Base-by-base conservation (phyloP, 1,140 invertebrate species). In the Meteorus sp. region DNA sequence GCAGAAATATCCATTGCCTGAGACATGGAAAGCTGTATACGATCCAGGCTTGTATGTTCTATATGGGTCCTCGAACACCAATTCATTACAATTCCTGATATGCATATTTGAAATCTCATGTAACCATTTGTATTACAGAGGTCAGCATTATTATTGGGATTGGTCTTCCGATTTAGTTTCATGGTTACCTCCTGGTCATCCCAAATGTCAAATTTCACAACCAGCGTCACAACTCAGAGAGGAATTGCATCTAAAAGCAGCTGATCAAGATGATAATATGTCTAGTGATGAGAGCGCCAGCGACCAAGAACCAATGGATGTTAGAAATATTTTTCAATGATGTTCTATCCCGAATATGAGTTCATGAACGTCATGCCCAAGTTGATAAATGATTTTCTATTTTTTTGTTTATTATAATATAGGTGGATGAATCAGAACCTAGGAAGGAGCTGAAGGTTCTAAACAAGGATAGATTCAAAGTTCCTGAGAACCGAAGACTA, bases 101-200 rank as follows among this genome's bases (percentile, higher is more conserved):
- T 45, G 17, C n/a, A 41, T 3, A 45, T 19, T 50, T 47, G 35
- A 37, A 15, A 35, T 39, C 44, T n/a, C 39, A 45, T 39, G 29
- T 27, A 19, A 11, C 23, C 1, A 51, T 44, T 60, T 52, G 6
- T 51, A 43, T 62, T 56, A 17, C 58, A 91, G 90, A 63, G 89
- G 89, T 0, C 83, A 91, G 62, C 93, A 93, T 81, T 99, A 97
- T 79, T 98, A 95, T 74, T 98, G 96, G 96, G 92, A 96, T 74
- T 86, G 88, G 67, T 84, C 88, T 50, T 94, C 91, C 62, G 94
- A 97, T 82, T 82, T 94, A 60, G 97, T 99, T 1, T 91, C 91
- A 2, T 99, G 97, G 97, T 72, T 97, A 44, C 93, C 95, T 31
- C 96, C 97, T 11, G 81, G 83, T 20, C 95, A 98, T 81, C 95